Percentiles rank a stretch among this genome's conserved stretches.
Evolutionary conservation across 2,113 vertebrate species (phyloP).

Genomic region (Pterocles gutturalis): DNA sequence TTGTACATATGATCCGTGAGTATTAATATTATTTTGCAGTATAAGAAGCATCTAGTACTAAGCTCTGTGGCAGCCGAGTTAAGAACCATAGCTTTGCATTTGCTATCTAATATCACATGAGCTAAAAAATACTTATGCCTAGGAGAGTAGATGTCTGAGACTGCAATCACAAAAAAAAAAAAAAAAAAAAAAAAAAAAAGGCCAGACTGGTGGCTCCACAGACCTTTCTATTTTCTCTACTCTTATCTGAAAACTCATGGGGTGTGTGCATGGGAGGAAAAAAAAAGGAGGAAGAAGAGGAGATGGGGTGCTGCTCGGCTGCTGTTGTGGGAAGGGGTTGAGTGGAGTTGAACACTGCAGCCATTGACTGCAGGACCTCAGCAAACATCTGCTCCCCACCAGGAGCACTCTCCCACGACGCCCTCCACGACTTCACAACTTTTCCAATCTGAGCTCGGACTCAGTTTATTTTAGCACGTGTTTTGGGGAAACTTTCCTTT

Average conservation of each 20-base stretch:
- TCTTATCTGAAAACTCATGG: not conserved
- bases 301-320: not conserved
- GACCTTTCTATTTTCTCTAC: not conserved
- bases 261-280: accelerated
- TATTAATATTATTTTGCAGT: not conserved
- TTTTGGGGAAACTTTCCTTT: not conserved
- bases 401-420: not conserved
- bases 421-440: not conserved
- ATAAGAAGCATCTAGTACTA: not conserved
- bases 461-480: not conserved
- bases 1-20: accelerated
- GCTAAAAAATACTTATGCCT: not conserved
- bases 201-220: not conserved
- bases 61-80: not conserved
- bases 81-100: not conserved
- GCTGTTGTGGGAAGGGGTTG: not conserved
- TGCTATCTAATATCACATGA: not conserved
- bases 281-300: not conserved
- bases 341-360: not conserved
- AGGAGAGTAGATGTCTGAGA: not conserved
- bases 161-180: not conserved
- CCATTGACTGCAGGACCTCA: not conserved
- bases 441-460: not conserved
- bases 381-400: not conserved
- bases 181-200: no score